These are phyloP conservation scores for Paragorgia papillata DNA, from an alignment of 92 coral and sea anemone genomes.

Conservation along the genomic window DNA sequence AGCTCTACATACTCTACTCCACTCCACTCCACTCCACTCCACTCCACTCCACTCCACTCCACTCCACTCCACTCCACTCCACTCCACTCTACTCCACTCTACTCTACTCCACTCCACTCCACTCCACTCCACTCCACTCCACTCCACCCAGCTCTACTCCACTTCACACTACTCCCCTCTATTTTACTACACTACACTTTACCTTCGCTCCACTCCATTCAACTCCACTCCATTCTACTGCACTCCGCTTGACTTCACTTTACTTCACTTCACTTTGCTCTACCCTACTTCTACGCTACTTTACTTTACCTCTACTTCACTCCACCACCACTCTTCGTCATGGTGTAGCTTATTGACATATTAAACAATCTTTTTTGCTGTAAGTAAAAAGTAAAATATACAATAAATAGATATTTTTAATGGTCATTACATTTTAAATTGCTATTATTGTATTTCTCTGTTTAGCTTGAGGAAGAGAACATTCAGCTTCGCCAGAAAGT, in stretches of 20 bases:
- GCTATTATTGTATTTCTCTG: no score
- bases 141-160: background rate
- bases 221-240: constrained; percentile 5
- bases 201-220: background rate
- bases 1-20: constrained; percentile 7
- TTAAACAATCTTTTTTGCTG: no score
- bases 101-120: constrained; percentile 18
- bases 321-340: no score
- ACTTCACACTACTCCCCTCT: no score
- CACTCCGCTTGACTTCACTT: background rate
- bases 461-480: constrained; percentile 26
- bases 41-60: constrained; percentile 1
- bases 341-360: no score
- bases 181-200: constrained; percentile 16
- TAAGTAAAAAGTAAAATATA: no score
- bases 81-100: constrained; percentile 10
- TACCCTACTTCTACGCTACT: constrained; percentile 24
- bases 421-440: no score
- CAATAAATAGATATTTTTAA: no score
- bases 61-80: constrained; percentile 9
- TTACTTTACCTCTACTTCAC: no score
- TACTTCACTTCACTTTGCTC: no score
- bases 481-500: constrained; percentile 2
- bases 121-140: background rate
- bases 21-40: constrained; percentile 9